Evolutionary conservation across 2,888 invertebrate species (phyloP).

Genomic region (Chrysina gloriosa): DNA sequence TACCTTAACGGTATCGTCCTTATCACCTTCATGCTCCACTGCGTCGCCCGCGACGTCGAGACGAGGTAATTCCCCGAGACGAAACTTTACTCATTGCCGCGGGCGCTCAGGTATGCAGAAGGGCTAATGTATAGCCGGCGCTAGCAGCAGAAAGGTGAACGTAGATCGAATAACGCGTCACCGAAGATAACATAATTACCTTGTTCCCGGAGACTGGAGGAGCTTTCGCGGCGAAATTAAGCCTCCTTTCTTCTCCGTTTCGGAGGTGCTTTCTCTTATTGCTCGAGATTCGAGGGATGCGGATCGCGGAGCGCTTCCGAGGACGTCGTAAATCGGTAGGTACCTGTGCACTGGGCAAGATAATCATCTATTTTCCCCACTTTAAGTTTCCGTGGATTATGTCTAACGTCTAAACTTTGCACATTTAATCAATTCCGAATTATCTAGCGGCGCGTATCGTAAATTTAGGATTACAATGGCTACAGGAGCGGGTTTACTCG

Average conservation of each 20-base stretch:
- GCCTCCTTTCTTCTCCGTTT: conserved; percentile 54
- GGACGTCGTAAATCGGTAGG: conserved; percentile 49
- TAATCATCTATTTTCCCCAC: conserved; percentile 53
- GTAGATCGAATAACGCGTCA: conserved; percentile 54
- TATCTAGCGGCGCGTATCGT: conserved; percentile 34
- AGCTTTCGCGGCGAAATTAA: conserved; percentile 53
- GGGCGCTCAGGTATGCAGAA: conserved; percentile 57
- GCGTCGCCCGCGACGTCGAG: conserved; percentile 56
- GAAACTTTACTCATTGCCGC: conserved; percentile 58
- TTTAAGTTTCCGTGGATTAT: conserved; percentile 51
- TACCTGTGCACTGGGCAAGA: conserved; percentile 52
- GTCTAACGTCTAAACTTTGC: conserved; percentile 41
- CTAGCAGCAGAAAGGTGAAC: conserved; percentile 55
- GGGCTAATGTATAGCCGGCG: conserved; percentile 56
- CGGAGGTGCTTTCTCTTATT: conserved; percentile 31
- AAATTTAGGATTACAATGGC: conserved; percentile 34
- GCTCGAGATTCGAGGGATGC: conserved; percentile 5
- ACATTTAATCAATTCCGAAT: conserved; percentile 41
- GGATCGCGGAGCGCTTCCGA: conserved; percentile 23
- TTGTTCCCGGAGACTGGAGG: conserved; percentile 51
- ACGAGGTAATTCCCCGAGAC: conserved; percentile 52
- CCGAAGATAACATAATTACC: conserved; percentile 61
- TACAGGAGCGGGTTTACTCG: conserved; percentile 3
- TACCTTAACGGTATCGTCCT: conserved; percentile 55
- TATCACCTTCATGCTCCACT: conserved; percentile 64